Conservation (phyloP, 1,140 invertebrate genomes). For the Zaprionus ornatus region DNA sequence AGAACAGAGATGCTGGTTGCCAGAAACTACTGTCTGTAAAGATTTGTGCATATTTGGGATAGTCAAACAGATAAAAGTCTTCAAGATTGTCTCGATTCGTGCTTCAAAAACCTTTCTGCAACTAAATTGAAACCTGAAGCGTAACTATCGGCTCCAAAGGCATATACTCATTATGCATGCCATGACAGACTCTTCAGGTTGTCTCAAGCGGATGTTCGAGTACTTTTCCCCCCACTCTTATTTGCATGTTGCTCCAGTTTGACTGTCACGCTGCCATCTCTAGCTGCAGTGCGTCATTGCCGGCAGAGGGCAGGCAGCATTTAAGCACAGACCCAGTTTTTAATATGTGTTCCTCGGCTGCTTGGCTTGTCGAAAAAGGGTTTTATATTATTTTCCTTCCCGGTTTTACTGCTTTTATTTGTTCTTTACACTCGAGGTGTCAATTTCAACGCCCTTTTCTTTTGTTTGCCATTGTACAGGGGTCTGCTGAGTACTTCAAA, state of each 20-base stretch:
- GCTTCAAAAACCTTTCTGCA: too few relatives aligned
- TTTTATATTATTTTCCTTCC: conserved; percentile 44
- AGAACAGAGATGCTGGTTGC: background rate
- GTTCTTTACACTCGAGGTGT: conserved; percentile 77
- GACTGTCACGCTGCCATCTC: background rate
- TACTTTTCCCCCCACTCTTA: background rate
- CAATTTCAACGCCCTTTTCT: conserved; percentile 78
- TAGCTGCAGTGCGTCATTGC: background rate
- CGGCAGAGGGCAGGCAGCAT: conserved; percentile 12
- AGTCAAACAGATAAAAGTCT: background rate
- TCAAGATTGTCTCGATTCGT: too few relatives aligned
- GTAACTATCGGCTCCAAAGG: too few relatives aligned
- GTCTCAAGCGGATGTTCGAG: background rate
- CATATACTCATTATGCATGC: background rate
- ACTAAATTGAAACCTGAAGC: too few relatives aligned
- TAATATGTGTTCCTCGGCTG: conserved; percentile 32
- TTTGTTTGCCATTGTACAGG: conserved; percentile 58
- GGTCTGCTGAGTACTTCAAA: conserved; percentile 12
- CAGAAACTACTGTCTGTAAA: background rate
- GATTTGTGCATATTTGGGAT: too few relatives aligned
- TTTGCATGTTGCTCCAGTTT: background rate
- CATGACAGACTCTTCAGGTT: background rate
- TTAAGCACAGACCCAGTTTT: conserved; percentile 38
- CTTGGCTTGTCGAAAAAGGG: conserved; percentile 54
- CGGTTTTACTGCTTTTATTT: conserved; percentile 51